Base-by-base conservation (phyloP, 2,888 invertebrate species). In the Agelastica alni region DNA sequence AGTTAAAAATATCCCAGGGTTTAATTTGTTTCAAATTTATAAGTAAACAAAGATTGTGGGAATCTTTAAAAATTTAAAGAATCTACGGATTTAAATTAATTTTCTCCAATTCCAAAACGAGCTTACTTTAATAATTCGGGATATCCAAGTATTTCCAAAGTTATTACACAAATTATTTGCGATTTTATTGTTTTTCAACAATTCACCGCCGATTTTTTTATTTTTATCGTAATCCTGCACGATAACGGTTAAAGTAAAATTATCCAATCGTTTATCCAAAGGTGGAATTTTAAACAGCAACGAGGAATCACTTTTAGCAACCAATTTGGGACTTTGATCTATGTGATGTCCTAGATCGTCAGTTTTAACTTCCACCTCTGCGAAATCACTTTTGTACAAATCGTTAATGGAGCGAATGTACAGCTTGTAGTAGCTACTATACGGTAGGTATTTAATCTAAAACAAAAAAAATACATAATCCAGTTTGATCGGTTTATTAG, bases 81-180 rank as follows among this genome's bases (percentile, higher is more conserved):
- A n/a, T n/a, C n/a, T n/a, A n/a, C n/a, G n/a, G n/a, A n/a, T n/a
- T n/a, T n/a, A n/a, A n/a, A n/a, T n/a, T n/a, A n/a, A n/a, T n/a
- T n/a, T n/a, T n/a, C n/a, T n/a, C n/a, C n/a, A n/a, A n/a, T n/a
- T n/a, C n/a, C n/a, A n/a, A n/a, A n/a, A n/a, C n/a, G 34, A 26
- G 18, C 53, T 55, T 46, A 72, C 72, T 62, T 70, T 66, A 16
- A 72, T 22, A 22, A 58, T 61, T 44, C 69, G 64, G 9, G 73
- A 69, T 17, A 74, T 62, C 75, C 75, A 75, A 9, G 71, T 66
- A n/a, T 67, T 45, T 20, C 73, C 74, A 63, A 61, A 71, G 18
- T 66, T 61, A 53, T 71, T 67, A 51, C 75, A 76, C 55, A 75
- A 56, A 59, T 70, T 65, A 37, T 70, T 65, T 3, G 64, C 58